A percentile compares a stretch with the other conserved stretches of the same genome.
phyloP scores from a whole-genome alignment of 2,888 invertebrate genomes.

The Caenorhabditis afra region DNA sequence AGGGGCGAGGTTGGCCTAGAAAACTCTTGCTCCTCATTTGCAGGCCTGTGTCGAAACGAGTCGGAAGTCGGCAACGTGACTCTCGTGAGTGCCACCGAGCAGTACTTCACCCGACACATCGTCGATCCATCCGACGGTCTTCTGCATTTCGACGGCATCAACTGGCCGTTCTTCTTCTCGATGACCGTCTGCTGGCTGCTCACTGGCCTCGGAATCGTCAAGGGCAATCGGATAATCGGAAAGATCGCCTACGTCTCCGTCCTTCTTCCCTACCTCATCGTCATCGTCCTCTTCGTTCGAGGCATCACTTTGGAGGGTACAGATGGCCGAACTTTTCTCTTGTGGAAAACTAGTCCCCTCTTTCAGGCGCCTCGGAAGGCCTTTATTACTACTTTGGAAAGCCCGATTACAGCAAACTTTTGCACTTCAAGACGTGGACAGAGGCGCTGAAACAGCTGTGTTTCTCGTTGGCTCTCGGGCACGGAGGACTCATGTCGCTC shows the following conservation, averaged over 20 bases:
- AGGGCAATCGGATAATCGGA: constrained; percentile 74
- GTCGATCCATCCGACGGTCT: constrained; percentile 65
- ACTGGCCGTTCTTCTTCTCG: constrained; percentile 61
- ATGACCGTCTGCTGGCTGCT: constrained; percentile 67
- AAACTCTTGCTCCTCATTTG: background rate
- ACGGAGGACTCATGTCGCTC: constrained; percentile 74
- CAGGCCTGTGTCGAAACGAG: no score
- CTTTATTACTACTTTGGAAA: constrained; percentile 65
- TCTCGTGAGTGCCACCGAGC: constrained; percentile 48
- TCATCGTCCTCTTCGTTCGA: constrained; percentile 69
- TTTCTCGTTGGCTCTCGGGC: constrained; percentile 75
- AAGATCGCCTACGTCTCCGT: constrained; percentile 60
- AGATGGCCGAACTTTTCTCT: no score
- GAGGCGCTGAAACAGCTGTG: constrained; percentile 75
- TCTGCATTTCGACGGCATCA: constrained; percentile 66
- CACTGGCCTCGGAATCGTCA: constrained; percentile 68
- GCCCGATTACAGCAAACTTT: constrained; percentile 69
- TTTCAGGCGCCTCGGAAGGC: constrained; percentile 65
- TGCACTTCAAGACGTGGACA: constrained; percentile 70
- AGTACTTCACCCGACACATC: constrained; percentile 63
- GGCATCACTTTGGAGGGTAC: constrained; percentile 72
- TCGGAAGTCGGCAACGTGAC: background rate
- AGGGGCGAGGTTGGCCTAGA: constrained; percentile 20
- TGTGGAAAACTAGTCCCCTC: background rate
- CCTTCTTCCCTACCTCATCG: constrained; percentile 61